Percentiles rank a stretch among this genome's conserved stretches.
phyloP scores from a whole-genome alignment of 2,888 invertebrate genomes.

The Agrotis clavis region DNA sequence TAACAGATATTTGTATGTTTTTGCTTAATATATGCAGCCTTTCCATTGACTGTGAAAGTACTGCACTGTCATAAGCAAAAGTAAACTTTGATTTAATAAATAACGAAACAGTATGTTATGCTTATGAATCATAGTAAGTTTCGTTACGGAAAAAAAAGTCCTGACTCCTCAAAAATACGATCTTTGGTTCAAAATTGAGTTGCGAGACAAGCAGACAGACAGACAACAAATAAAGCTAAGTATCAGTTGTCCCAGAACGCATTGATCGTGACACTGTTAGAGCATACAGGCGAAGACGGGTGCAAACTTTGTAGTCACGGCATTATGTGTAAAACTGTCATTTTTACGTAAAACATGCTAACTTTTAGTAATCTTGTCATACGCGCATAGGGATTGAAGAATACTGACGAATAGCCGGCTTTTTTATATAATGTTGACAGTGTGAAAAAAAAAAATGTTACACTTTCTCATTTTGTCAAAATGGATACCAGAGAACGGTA shows the following conservation, averaged over 20 bases:
- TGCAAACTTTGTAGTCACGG: constrained; percentile 9
- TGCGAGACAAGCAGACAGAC: constrained; percentile 28
- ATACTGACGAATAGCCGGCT: too few relatives aligned
- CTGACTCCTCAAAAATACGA: not conserved
- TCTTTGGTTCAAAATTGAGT: not conserved
- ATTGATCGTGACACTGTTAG: constrained; percentile 27
- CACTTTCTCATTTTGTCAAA: too few relatives aligned
- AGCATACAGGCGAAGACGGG: constrained; percentile 32
- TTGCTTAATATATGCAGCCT: not conserved
- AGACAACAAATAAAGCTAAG: constrained; percentile 40
- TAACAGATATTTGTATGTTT: too few relatives aligned
- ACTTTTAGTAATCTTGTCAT: not conserved
- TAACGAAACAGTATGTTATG: not conserved
- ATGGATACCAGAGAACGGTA: too few relatives aligned
- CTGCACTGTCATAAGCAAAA: too few relatives aligned
- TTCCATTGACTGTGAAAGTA: not conserved
- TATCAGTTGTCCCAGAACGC: constrained; percentile 38
- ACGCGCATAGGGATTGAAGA: not conserved
- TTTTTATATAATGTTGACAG: too few relatives aligned
- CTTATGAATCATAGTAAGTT: not conserved
- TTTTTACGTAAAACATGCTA: not conserved
- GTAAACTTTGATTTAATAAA: not conserved
- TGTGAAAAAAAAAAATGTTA: too few relatives aligned
- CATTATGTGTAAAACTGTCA: too few relatives aligned
- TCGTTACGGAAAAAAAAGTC: not conserved